Percentiles rank a stretch among this genome's conserved stretches.
phyloP scores from a whole-genome alignment of 2,113 vertebrate species.

The Urocitellus parryii region DNA sequence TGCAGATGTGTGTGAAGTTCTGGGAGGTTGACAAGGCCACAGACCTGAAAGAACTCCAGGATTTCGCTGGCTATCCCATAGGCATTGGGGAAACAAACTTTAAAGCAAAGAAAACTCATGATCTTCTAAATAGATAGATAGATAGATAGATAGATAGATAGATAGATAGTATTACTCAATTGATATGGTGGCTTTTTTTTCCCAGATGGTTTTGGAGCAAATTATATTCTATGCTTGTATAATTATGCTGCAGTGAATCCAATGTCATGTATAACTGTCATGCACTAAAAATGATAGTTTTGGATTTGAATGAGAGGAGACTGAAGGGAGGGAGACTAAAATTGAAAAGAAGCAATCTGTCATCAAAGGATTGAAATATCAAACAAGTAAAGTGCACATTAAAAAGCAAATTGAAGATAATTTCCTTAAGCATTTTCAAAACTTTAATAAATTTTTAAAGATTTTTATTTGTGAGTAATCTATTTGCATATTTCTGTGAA shows the following conservation, averaged over 20 bases:
- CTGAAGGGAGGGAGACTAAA: neutral
- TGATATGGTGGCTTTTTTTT: neutral
- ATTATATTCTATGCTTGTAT: too few relatives aligned
- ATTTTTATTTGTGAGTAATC: neutral
- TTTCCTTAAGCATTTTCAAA: neutral
- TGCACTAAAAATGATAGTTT: neutral
- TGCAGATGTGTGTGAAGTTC: too few relatives aligned
- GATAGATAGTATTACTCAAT: neutral
- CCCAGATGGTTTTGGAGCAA: too few relatives aligned
- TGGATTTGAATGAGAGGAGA: slow-evolving; percentile 31
- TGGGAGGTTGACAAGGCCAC: neutral
- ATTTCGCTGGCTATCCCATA: too few relatives aligned
- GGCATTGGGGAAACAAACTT: neutral
- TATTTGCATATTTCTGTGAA: neutral
- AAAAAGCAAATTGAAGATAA: neutral
- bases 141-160: too few relatives aligned
- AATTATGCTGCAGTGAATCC: too few relatives aligned
- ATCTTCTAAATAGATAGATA: too few relatives aligned
- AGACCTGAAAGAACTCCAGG: neutral
- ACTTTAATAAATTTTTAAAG: neutral
- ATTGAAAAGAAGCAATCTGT: neutral
- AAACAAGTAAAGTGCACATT: neutral
- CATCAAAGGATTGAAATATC: neutral
- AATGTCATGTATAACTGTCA: too few relatives aligned
- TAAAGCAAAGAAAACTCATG: neutral